phyloP scores from a whole-genome alignment of 2,113 vertebrate species.

The Catagonus wagneri region DNA sequence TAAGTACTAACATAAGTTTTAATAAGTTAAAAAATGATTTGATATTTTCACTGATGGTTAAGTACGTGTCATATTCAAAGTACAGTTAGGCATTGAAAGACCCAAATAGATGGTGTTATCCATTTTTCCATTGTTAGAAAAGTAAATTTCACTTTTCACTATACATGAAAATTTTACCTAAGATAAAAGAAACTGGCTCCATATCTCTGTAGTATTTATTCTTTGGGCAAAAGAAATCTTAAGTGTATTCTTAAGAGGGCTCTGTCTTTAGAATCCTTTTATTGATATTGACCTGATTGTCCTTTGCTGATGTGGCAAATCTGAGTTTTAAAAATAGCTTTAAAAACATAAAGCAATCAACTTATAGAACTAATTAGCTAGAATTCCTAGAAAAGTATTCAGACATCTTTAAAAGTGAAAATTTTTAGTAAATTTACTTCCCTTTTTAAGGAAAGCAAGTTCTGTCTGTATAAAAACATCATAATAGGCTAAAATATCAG shows the following conservation, averaged over 20 bases:
- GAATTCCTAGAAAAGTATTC: slow-evolving; percentile 4
- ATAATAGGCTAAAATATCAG: slow-evolving; percentile 29
- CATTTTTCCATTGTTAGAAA: slow-evolving; percentile 44
- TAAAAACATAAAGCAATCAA: slow-evolving; percentile 24
- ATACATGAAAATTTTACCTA: slow-evolving; percentile 32
- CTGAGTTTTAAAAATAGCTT: slow-evolving; percentile 35
- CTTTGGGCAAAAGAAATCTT: neutral
- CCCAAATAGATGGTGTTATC: neutral
- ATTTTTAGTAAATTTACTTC: slow-evolving; percentile 8
- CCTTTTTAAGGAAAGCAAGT: neutral
- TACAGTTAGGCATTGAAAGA: neutral
- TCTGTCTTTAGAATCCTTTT: neutral
- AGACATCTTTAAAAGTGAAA: neutral
- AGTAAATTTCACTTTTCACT: neutral
- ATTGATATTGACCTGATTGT: neutral
- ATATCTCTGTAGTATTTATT: neutral
- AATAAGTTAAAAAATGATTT: slow-evolving; percentile 35
- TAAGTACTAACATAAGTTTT: slow-evolving; percentile 37
- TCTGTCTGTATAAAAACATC: neutral
- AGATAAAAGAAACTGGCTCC: neutral
- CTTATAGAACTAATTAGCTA: neutral
- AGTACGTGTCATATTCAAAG: neutral
- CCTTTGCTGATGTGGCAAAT: slow-evolving; percentile 3
- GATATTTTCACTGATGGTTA: slow-evolving; percentile 40
- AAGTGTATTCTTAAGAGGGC: neutral